Evolutionary conservation across 2,113 vertebrate genomes (phyloP), one percentile per base, ranked within the genome.

Genomic region (Zosterops borbonicus): DNA sequence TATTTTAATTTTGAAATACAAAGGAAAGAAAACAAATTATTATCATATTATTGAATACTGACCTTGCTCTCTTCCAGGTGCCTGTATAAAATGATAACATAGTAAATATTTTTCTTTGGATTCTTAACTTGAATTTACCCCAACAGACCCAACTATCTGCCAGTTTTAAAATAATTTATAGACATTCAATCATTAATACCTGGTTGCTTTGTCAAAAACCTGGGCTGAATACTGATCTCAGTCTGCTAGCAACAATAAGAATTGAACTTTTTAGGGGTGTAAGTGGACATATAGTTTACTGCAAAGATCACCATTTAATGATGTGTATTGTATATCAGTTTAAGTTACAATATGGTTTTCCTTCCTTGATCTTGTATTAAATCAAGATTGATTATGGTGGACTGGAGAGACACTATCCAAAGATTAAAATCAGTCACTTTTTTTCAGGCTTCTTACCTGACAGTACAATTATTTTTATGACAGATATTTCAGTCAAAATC

Each of bases 31-130:
- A 90, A 29, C 6, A 90, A 90, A 69, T 68, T 37, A 50, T 46
- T 79, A 52, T 25, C 0, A 6, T 44, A 59, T 11, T 75, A 37
- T 76, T 59, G 70, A 80, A 56, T 94, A 96, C 96, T 96, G 42
- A 97, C 96, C 96, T 96, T 91, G 56, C 49, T 76, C 35, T 94
- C 42, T 85, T 94, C 92, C 74, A 73, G 70, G 63, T 91, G 3
- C 91, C 96, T 96, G 2, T 79, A 92, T 55, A 74, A 93, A 97
- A 95, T 65, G 15, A 85, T n/a, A 92, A 89, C 33, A 94, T 25
- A 89, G 37, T 94, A 62, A 96, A 29, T 85, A 89, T 62, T 92
- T 94, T 78, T 74, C 8, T 87, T 94, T 60, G 23, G 7, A 19
- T 86, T 83, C 3, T 0, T 42, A 79, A 37, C 49, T 79, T 85